phyloP scores from a whole-genome alignment of 1,140 invertebrate species.

The Pararge aegeria region DNA sequence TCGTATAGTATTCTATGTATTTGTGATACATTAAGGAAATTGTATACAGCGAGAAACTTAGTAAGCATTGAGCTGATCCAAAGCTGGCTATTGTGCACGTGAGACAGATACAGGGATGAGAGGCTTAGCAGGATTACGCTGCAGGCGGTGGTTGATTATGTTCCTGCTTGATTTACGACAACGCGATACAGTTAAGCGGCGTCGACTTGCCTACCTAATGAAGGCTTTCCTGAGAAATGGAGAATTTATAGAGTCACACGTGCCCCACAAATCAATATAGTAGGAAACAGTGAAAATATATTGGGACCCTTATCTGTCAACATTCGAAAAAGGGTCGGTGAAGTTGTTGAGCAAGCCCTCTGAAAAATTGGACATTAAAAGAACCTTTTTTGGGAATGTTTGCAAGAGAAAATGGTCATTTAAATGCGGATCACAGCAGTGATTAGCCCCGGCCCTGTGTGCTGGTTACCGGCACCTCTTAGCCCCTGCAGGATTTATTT shows the following conservation, averaged over 20 bases:
- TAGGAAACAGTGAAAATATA: conserved; percentile 61
- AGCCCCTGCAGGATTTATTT: conserved; percentile 27
- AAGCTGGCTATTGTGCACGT: conserved; percentile 57
- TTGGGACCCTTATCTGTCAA: conserved; percentile 58
- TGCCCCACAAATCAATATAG: conserved; percentile 58
- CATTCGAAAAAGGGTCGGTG: conserved; percentile 54
- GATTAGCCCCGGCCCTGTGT: conserved; percentile 50
- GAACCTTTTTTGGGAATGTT: conserved; percentile 46
- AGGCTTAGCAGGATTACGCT: conserved; percentile 67
- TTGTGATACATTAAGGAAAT: conserved; percentile 50
- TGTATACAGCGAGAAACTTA: conserved; percentile 33
- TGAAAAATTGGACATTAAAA: conserved; percentile 44
- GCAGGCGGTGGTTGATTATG: conserved; percentile 67
- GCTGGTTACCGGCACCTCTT: conserved; percentile 30
- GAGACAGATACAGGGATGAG: conserved; percentile 63
- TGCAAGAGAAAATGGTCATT: conserved; percentile 60
- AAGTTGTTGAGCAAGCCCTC: conserved; percentile 39
- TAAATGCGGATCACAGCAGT: conserved; percentile 67
- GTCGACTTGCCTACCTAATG: conserved; percentile 56
- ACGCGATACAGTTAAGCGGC: conserved; percentile 59
- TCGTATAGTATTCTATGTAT: conserved; percentile 49
- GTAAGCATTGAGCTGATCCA: conserved; percentile 46
- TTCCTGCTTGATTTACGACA: conserved; percentile 73
- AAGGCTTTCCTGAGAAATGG: conserved; percentile 43
- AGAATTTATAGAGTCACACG: conserved; percentile 65